Percentiles rank a stretch among this genome's conserved stretches.
Conservation (phyloP, 1,140 invertebrate species). For the Rhopalosiphum padi region DNA sequence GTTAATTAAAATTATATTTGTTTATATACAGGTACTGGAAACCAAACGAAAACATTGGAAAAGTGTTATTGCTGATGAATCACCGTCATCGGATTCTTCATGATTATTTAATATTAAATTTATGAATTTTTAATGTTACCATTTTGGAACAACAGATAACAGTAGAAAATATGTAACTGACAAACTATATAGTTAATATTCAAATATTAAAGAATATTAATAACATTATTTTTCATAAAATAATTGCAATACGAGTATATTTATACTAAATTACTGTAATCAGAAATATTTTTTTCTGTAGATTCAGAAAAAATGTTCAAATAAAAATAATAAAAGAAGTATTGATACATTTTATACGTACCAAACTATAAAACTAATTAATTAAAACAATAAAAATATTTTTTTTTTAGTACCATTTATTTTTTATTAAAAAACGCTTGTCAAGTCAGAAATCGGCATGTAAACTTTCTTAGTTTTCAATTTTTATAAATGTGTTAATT, state of each 20-base stretch:
- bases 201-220: background rate
- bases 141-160: background rate
- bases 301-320: too few species aligned
- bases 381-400: background rate
- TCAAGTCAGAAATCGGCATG: too few species aligned
- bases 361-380: background rate
- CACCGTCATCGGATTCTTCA: constrained; percentile 48
- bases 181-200: background rate
- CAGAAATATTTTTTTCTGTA: too few species aligned
- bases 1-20: background rate
- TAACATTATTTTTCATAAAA: background rate
- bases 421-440: background rate
- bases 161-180: background rate
- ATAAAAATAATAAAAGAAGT: too few species aligned
- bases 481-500: too few species aligned
- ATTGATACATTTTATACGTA: too few species aligned
- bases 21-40: constrained; percentile 35
- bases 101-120: constrained; percentile 2
- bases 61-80: constrained; percentile 49
- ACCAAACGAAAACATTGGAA: constrained; percentile 55
- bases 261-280: too few species aligned
- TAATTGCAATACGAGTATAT: too few species aligned
- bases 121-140: background rate
- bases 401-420: background rate
- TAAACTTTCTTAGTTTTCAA: too few species aligned